Conservation (phyloP, 2,888 invertebrate genomes). For the Biston stratarius region DNA sequence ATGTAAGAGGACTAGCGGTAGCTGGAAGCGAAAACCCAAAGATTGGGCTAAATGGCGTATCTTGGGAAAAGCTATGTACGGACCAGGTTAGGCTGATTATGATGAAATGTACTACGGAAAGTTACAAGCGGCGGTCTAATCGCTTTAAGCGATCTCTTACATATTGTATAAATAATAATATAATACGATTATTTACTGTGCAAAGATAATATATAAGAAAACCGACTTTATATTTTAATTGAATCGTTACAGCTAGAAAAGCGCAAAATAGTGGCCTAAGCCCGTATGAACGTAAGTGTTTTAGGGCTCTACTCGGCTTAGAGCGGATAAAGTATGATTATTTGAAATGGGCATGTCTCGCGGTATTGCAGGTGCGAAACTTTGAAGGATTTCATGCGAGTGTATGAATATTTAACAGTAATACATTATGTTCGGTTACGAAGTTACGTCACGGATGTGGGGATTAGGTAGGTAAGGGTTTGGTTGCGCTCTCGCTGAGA, state of each 20-base stretch:
- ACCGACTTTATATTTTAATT: slow-evolving; percentile 12
- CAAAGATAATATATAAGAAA: not conserved
- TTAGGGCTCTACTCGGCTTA: slow-evolving; percentile 35
- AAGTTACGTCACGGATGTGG: slow-evolving; percentile 28
- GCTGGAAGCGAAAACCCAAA: no score
- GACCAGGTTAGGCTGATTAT: no score
- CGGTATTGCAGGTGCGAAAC: slow-evolving; percentile 31
- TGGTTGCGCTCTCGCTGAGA: slow-evolving; percentile 14
- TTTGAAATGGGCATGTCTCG: slow-evolving; percentile 35
- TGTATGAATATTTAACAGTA: slow-evolving; percentile 30
- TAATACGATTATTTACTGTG: not conserved
- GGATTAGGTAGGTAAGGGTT: slow-evolving; percentile 21
- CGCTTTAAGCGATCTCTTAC: no score
- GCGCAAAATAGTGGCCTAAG: slow-evolving; percentile 30
- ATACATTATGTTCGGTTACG: slow-evolving; percentile 20
- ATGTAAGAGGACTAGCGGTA: no score
- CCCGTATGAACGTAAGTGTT: slow-evolving; percentile 37
- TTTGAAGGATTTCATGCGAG: slow-evolving; percentile 28
- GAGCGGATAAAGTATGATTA: slow-evolving; percentile 41
- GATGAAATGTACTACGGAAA: no score
- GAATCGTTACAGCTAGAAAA: slow-evolving; percentile 8
- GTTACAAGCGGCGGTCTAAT: no score
- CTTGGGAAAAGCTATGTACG: no score
- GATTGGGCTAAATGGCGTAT: no score
- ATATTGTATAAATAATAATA: no score